Base-by-base conservation (phyloP, 2,888 invertebrate genomes). In the Drosophila melanosoma region DNA sequence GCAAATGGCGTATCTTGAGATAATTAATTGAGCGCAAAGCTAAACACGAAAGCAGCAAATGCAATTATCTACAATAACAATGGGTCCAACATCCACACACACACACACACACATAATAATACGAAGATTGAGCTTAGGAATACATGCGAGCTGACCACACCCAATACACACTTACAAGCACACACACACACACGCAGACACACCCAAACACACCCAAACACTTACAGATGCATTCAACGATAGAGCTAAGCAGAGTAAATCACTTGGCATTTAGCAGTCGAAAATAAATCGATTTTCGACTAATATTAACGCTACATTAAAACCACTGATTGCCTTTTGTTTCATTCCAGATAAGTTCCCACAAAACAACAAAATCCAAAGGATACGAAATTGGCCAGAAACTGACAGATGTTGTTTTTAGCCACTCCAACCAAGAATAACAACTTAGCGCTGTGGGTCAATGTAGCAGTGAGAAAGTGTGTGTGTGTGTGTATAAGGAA, bases 11-110 rank as follows among this genome's bases (percentile, higher is more conserved):
- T 53, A 85, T 83, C 83, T 87, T 88, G 76, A 83, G 86, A 88
- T 90, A 90, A 87, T 87, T 90, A 87, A 87, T 87, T 90, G 86
- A 88, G 87, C 82, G 79, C 83, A 74, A 86, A 88, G 72, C 86
- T 75, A 82, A 87, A 89, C 90, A 85, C 74, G 81, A 87, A 57
- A 87, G 69, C 74, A 69, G 68, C 81, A 81, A 85, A 85, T 83
- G 86, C 90, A 89, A 87, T 88, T 89, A 89, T 89, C 86, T 79
- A 75, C 83, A 82, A 87, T 71, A 87, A 76, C 79, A 82, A 81
- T 58, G 42, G 23, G 32, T n/a, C 3, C 10, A 4, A 54, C 32
- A 59, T 33, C 48, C 17, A 42, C 48, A 61, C 38, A 65, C 45
- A 20, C 33, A 65, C n/a, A 62, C 15, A 59, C 56, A 67, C 32